Base-by-base conservation (phyloP, 2,888 invertebrate species). In the Taphrorychus bicolor region DNA sequence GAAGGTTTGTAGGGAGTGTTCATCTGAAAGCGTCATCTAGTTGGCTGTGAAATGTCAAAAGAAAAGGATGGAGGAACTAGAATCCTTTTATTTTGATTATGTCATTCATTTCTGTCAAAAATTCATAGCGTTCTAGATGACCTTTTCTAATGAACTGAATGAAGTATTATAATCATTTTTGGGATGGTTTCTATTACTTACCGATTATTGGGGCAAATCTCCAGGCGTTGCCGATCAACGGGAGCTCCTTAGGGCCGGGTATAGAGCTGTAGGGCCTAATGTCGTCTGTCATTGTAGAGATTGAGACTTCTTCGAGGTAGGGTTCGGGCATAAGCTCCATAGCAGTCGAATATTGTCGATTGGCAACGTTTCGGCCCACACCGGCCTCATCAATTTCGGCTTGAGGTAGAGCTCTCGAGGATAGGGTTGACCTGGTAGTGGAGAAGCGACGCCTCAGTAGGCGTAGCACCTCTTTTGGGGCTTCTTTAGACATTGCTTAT, bases 161-260 rank as follows among this genome's bases (percentile, higher is more conserved):
- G n/a, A n/a, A n/a, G n/a, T n/a, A n/a, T n/a, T n/a, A n/a, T n/a
- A n/a, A n/a, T n/a, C n/a, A n/a, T n/a, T n/a, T n/a, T n/a, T n/a
- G n/a, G n/a, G n/a, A n/a, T n/a, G n/a, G n/a, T n/a, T n/a, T n/a
- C n/a, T 14, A 2, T n/a, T 1, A 32, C 17, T 24, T 81, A 89
- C 89, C 89, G 75, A 89, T 86, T 64, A 87, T 75, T 4, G 89
- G 87, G 56, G 92, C 89, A 80, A 93, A 92, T 72, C 92, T 85
- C 93, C 93, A 93, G 2, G 91, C 88, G 80, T 93, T 93, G 61
- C 93, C 93, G 56, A 93, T 83, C 52, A 92, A 63, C 0, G 92
- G 92, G 77, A 91, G 80, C 56, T 89, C 88, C 81, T 84, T 88
- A 16, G 92, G 92, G 17, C 93, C 93, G 2, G 93, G 93, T 78